Evolutionary conservation across 1,140 invertebrate genomes (phyloP).

Genomic region (Drosophila santomea): DNA sequence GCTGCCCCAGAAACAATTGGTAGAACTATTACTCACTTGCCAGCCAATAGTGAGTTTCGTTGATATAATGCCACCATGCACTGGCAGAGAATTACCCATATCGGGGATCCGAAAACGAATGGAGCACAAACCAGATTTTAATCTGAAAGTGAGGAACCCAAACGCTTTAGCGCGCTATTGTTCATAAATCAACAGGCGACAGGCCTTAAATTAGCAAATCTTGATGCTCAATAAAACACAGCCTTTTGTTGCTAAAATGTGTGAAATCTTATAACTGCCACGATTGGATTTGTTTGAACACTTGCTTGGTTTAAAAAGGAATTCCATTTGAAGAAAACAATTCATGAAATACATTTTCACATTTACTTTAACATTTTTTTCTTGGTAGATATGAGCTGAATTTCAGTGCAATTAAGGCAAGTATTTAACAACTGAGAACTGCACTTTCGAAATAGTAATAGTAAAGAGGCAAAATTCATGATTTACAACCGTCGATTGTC

Average conservation of each 20-base stretch:
- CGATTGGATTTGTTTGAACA: not conserved
- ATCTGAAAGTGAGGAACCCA: not conserved
- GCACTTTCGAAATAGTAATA: not conserved
- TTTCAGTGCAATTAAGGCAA: not conserved
- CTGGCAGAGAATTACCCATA: not conserved
- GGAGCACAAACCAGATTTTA: not conserved
- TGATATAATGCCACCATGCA: not conserved
- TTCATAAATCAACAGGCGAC: slow-evolving; percentile 9
- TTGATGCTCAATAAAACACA: slow-evolving; percentile 23
- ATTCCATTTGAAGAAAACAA: no score
- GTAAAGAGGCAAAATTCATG: slow-evolving; percentile 18
- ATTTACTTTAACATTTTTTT: no score
- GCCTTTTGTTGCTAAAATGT: slow-evolving; percentile 10
- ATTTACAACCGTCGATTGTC: slow-evolving; percentile 40
- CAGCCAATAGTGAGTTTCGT: slow-evolving; percentile 12
- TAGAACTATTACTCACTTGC: slow-evolving; percentile 57
- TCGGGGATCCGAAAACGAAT: not conserved
- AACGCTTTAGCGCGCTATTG: not conserved
- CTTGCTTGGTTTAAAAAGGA: not conserved
- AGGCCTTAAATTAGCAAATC: slow-evolving; percentile 20
- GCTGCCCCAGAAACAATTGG: slow-evolving; percentile 58
- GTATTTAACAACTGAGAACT: not conserved
- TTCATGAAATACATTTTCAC: no score
- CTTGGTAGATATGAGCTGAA: no score
- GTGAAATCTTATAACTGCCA: not conserved